Evolutionary conservation across 2,797 vertebrate genomes (phyloP).

Genomic region (Chromobotia macracanthus): DNA sequence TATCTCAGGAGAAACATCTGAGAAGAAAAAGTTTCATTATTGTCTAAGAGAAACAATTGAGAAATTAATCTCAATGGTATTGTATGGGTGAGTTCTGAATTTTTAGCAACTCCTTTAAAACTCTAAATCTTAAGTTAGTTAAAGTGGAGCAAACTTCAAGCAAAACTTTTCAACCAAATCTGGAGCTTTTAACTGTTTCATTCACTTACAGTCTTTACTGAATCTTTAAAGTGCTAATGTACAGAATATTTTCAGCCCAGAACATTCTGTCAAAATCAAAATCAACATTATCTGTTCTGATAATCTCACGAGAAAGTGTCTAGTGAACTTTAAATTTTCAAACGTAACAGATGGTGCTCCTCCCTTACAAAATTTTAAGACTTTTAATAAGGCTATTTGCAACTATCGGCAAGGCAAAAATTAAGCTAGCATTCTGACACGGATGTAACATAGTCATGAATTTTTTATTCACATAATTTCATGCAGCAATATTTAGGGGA

Average conservation of each 20-base stretch:
- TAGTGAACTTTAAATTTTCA: background rate
- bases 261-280: background rate
- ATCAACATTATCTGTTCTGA: background rate
- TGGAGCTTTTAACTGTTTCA: background rate
- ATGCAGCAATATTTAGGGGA: background rate
- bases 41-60: no score
- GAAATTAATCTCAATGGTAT: no score
- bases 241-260: background rate
- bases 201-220: background rate
- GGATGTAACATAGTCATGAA: slow-evolving; percentile 62
- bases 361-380: background rate
- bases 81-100: no score
- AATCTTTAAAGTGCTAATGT: background rate
- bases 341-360: background rate
- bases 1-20: background rate
- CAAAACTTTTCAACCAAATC: background rate
- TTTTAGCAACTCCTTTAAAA: background rate
- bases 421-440: background rate
- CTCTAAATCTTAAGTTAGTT: background rate
- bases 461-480: slow-evolving; percentile 58
- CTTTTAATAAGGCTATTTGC: slow-evolving; percentile 6
- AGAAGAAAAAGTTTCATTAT: background rate
- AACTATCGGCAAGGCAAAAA: slow-evolving; percentile 19
- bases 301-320: slow-evolving; percentile 9
- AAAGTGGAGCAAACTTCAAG: background rate